Percentiles rank a stretch among this genome's conserved stretches.
phyloP scores from a whole-genome alignment of 2,888 invertebrate genomes.

The Nemurella pictetii region DNA sequence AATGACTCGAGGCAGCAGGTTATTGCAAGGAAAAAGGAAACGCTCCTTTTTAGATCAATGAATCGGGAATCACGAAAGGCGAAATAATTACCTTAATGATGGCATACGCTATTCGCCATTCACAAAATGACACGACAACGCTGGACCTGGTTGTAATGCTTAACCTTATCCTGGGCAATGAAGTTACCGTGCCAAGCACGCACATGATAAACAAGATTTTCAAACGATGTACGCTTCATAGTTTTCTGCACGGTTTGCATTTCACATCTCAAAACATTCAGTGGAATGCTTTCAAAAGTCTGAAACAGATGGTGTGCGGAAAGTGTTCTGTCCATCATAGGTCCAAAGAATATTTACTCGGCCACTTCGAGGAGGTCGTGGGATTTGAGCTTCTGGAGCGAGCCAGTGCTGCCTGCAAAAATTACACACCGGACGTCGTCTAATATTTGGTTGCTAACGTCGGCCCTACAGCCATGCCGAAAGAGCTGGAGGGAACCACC shows the following conservation, averaged over 20 bases:
- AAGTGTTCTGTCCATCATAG: too few relatives aligned
- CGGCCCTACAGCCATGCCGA: too few relatives aligned
- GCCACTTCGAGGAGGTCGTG: too few relatives aligned
- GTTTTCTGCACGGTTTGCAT: background rate
- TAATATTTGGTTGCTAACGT: too few relatives aligned
- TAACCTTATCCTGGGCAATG: background rate
- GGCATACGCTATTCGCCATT: background rate
- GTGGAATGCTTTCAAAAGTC: too few relatives aligned
- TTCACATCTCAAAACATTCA: background rate
- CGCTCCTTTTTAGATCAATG: background rate
- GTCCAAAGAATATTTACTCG: too few relatives aligned
- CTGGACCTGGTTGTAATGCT: background rate
- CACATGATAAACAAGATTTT: conserved; percentile 2
- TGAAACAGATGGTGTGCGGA: background rate
- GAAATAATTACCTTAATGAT: background rate
- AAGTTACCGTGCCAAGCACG: background rate
- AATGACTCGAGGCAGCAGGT: too few relatives aligned
- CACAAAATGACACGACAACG: background rate
- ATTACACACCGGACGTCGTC: too few relatives aligned
- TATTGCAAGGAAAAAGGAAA: too few relatives aligned
- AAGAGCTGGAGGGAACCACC: too few relatives aligned
- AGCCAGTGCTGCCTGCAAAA: too few relatives aligned
- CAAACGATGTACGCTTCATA: background rate
- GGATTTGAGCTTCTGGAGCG: too few relatives aligned
- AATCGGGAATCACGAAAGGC: background rate